Evolutionary conservation across 2,113 vertebrate genomes (phyloP), one percentile per base, ranked within the genome.

Genomic region (Peucedramus taeniatus): DNA sequence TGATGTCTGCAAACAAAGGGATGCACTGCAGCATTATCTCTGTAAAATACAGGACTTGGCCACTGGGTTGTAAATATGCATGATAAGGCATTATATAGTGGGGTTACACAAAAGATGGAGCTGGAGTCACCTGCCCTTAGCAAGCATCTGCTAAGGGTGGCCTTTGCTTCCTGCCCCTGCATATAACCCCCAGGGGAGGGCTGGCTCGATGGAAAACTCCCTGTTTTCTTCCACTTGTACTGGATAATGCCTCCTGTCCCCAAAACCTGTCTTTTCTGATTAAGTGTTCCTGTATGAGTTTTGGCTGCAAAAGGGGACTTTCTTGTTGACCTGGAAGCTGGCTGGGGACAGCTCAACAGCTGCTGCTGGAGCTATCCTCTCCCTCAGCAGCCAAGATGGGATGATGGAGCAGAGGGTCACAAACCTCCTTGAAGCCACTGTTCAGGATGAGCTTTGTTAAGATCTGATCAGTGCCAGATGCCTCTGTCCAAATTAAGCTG

Each of bases 1-100:
- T 6, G 51, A 13, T 72, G 95, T 91, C 93, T 95, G 89, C 93
- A 94, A 93, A 97, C 91, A 94, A 76, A 87, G 86, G 40, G 70
- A 31, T 23, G 61, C 1, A 20, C 49, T 64, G 10, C 54, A 7
- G 69, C 1, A 16, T 53, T 60, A 40, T 35, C 53, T 47, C 39
- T 17, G 9, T 2, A n/a, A 68, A 72, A 40, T 24, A 26, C 31
- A 30, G 2, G 44, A 21, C 83, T 51, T 1, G 49, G 40, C 78
- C 81, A 40, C 87, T 47, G 13, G 72, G 7, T 16, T 60, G 49
- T 27, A 50, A 89, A 68, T 17, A 14, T 1, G 39, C 50, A 8
- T 0, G 0, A 37, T 82, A 30, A 64, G 14, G 31, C 72, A 37
- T 20, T 17, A 7, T 4, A 9, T 0, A 15, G 31, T 9, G 28